Evolutionary conservation across 1,140 invertebrate genomes (phyloP), one percentile per base, ranked within the genome.

Genomic region (Diuraphis noxia): DNA sequence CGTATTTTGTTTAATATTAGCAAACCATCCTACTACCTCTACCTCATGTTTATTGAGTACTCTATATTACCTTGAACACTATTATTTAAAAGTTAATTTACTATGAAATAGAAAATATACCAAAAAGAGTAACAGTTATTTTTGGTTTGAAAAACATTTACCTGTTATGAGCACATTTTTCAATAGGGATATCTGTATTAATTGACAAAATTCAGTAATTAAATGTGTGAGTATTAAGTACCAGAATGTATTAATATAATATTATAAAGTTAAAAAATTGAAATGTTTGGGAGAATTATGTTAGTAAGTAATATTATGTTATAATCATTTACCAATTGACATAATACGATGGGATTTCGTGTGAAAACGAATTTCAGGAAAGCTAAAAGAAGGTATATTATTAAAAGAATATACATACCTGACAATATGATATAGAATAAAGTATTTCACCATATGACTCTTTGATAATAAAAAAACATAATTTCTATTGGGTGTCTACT

Each of bases 381-480:
- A 77, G 56, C n/a, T 38, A n/a, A 72, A 88, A 72, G n/a, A 21
- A 49, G 43, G 6, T 72, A 34, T 72, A 17, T 34, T 88, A 88
- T 34, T 77, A 34, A 81, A 79, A 79, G 21, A 90, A 49, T 23
- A 49, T 21, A 19, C 13, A 49, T 21, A 19, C 13, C 56, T 41
- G 30, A n/a, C 41, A 79, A 43, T 41, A 90, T 46, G 36, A 90
- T 77, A 79, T 77, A 79, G 63, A 90, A 90, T 90, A 90, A 43
- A 34, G 41, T 79, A 77, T 90, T 90, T 90, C 40, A 19, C 72
- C 63, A 90, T 79, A 90, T 6, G 5, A 79, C 41, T 81, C n/a
- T 7, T 36, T 79, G 40, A 89, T 89, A 89, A 81, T 77, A 79
- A 90, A 77, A 46, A 34, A 90, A 82, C 7, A 91, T 91, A 91